These are phyloP conservation scores for Drosophila ananassae DNA, from an alignment of 1,140 invertebrate species.

Conservation along the genomic window DNA sequence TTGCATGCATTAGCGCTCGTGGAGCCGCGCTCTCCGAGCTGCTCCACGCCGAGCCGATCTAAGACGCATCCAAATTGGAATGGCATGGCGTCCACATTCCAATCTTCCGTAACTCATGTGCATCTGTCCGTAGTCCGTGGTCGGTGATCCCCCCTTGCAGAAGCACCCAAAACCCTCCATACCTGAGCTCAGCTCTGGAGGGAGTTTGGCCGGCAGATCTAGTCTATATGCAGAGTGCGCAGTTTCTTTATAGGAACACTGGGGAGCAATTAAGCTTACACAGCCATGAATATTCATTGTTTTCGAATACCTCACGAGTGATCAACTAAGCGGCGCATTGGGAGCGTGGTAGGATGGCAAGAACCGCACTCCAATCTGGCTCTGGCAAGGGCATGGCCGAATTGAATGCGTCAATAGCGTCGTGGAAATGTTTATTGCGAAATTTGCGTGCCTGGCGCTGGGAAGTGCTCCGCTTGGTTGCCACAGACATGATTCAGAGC, in stretches of 20 bases:
- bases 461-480: neutral
- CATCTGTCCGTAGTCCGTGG: too few species aligned
- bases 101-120: neutral
- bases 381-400: too few species aligned
- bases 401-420: neutral
- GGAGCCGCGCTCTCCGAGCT: constrained; percentile 7
- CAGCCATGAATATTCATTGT: neutral
- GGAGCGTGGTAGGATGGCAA: neutral
- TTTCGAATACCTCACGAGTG: neutral
- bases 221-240: neutral
- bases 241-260: neutral
- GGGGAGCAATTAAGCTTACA: neutral
- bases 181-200: too few species aligned
- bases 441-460: neutral
- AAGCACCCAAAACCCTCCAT: too few species aligned
- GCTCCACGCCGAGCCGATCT: constrained; percentile 2
- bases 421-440: neutral
- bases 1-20: constrained; percentile 48
- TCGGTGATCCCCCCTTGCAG: too few species aligned
- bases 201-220: neutral
- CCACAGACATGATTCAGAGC: neutral
- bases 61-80: constrained; percentile 9
- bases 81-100: neutral
- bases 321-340: neutral
- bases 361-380: neutral